phyloP scores from a whole-genome alignment of 2,797 vertebrate species.

The Philypnodon macrostomus region DNA sequence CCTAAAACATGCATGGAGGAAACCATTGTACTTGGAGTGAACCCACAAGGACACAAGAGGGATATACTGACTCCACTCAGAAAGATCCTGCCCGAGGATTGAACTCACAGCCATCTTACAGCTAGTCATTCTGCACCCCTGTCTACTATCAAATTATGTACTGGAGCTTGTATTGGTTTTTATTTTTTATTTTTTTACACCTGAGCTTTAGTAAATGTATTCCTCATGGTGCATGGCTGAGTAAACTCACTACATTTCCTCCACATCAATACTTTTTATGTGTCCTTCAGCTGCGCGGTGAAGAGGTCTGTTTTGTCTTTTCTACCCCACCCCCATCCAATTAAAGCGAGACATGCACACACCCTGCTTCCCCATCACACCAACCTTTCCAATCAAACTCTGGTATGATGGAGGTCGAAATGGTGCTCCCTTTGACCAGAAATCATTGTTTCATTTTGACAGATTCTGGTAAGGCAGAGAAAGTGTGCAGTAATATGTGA shows the following conservation, averaged over 20 bases:
- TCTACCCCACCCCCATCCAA: slow-evolving; percentile 35
- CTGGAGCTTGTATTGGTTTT: slow-evolving; percentile 31
- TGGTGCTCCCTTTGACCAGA: slow-evolving; percentile 32
- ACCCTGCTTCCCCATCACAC: slow-evolving; percentile 22
- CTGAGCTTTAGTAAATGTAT: slow-evolving; percentile 40
- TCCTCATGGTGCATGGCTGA: slow-evolving; percentile 24
- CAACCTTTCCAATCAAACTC: slow-evolving; percentile 13
- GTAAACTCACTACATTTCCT: slow-evolving; percentile 33
- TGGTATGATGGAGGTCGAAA: slow-evolving; percentile 34
- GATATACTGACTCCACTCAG: too few species aligned
- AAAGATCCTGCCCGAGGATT: too few species aligned
- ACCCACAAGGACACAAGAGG: too few species aligned
- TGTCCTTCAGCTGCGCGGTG: slow-evolving; percentile 35
- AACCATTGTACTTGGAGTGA: too few species aligned
- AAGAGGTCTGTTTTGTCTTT: slow-evolving; percentile 20
- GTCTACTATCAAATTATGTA: too few species aligned
- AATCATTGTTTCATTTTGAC: slow-evolving; percentile 37
- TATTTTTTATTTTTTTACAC: slow-evolving; percentile 16
- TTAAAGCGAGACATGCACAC: slow-evolving; percentile 20
- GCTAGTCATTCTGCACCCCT: too few species aligned
- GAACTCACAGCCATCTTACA: too few species aligned
- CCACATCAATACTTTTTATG: slow-evolving; percentile 42
- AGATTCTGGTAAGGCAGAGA: slow-evolving; percentile 27
- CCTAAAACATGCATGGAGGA: too few species aligned
- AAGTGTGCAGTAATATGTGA: slow-evolving; percentile 45